Evolutionary conservation across 1,140 invertebrate genomes (phyloP).

Genomic region (Drosophila pandora): DNA sequence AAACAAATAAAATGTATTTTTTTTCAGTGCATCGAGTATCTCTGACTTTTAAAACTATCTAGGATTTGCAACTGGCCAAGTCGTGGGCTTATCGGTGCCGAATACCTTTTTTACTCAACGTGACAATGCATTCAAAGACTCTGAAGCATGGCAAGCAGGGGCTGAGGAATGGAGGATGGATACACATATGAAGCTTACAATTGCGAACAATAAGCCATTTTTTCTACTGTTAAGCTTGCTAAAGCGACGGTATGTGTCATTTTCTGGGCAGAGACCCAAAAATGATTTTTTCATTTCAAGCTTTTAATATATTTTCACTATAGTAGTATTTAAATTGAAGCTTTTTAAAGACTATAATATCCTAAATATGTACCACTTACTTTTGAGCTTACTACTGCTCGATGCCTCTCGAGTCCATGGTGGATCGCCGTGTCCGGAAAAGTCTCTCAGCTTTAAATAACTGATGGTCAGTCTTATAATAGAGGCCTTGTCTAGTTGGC

Average conservation of each 20-base stretch:
- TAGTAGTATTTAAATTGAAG: no score
- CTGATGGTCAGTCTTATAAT: constrained; percentile 99
- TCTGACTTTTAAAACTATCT: constrained; percentile 39
- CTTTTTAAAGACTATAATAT: no score
- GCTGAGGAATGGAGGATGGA: constrained; percentile 12
- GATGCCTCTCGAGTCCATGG: constrained; percentile 94
- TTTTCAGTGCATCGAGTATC: constrained; percentile 22
- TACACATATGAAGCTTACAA: constrained; percentile 7
- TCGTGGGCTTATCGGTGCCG: constrained; percentile 51
- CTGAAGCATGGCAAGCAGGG: constrained; percentile 34
- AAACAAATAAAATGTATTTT: neutral
- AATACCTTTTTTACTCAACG: constrained; percentile 51
- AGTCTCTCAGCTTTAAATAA: constrained; percentile 97
- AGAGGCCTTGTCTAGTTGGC: constrained; percentile 99
- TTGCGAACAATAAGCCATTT: constrained; percentile 6
- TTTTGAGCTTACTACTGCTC: constrained; percentile 93
- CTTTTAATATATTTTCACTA: no score
- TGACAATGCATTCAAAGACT: constrained; percentile 52
- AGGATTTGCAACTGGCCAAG: constrained; percentile 14
- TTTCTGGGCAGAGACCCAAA: no score
- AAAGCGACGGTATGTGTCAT: no score
- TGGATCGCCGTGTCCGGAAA: constrained; percentile 97
- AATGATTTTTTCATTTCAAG: no score
- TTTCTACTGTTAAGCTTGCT: neutral
- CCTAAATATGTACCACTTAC: constrained; percentile 85